Conservation (phyloP, 1,140 invertebrate genomes). For the Meloidogyne hapla region DNA sequence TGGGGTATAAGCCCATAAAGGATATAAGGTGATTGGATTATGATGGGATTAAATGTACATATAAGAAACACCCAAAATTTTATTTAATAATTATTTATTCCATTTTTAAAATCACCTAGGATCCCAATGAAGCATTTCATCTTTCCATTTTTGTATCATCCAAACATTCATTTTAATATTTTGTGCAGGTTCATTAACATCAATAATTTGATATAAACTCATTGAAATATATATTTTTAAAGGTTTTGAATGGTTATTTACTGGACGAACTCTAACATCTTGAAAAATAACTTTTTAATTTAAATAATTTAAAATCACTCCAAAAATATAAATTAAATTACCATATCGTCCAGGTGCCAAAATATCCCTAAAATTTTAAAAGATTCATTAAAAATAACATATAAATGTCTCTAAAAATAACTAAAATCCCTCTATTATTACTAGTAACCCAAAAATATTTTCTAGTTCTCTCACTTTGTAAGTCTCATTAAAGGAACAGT, state of each 20-base stretch:
- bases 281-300: not conserved
- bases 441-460: too few species aligned
- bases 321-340: not conserved
- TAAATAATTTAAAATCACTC: too few species aligned
- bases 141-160: slow-evolving; percentile 64
- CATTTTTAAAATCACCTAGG: slow-evolving; percentile 27
- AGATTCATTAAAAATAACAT: not conserved
- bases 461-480: slow-evolving; percentile 38
- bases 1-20: too few species aligned
- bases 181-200: slow-evolving; percentile 60
- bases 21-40: too few species aligned
- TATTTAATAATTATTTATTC: not conserved
- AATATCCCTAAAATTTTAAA: slow-evolving; percentile 27
- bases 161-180: slow-evolving; percentile 62
- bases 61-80: too few species aligned
- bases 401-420: not conserved
- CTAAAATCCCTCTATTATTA: too few species aligned
- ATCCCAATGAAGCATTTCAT: slow-evolving; percentile 59
- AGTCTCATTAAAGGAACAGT: slow-evolving; percentile 57
- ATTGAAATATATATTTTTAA: slow-evolving; percentile 61
- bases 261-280: slow-evolving; percentile 59
- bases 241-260: slow-evolving; percentile 54
- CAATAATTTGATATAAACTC: slow-evolving; percentile 55
- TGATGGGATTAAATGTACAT: too few species aligned
- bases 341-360: slow-evolving; percentile 50